Conservation (phyloP, 2,888 invertebrate genomes). For the Corythucha ciliata region DNA sequence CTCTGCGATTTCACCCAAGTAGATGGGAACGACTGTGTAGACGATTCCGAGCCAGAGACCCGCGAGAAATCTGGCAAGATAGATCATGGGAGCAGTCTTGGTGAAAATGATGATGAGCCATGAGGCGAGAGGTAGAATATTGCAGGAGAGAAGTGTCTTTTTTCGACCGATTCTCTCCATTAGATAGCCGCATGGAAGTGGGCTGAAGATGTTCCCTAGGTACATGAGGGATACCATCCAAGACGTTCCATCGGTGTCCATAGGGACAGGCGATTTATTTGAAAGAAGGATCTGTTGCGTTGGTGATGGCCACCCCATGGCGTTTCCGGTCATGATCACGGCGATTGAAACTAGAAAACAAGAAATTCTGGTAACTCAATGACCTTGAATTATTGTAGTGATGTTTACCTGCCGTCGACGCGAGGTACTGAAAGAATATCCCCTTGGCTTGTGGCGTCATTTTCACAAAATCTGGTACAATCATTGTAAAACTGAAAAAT, state of each 20-base stretch:
- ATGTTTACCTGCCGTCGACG: constrained; percentile 28
- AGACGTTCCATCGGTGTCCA: constrained; percentile 30
- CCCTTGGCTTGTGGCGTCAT: constrained; percentile 20
- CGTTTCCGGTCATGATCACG: constrained; percentile 29
- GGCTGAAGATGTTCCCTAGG: constrained; percentile 33
- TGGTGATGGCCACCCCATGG: constrained; percentile 33
- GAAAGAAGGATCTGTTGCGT: constrained; percentile 26
- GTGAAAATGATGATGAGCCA: constrained; percentile 33
- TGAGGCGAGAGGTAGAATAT: constrained; percentile 30
- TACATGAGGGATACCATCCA: constrained; percentile 35
- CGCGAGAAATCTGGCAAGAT: constrained; percentile 33
- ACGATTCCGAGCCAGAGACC: constrained; percentile 34
- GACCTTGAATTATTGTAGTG: too few species aligned
- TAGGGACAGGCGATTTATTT: constrained; percentile 26
- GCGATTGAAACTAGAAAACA: constrained; percentile 30
- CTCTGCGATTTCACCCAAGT: constrained; percentile 36
- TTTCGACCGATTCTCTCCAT: constrained; percentile 33
- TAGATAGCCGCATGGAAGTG: constrained; percentile 33
- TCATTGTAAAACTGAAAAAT: too few species aligned
- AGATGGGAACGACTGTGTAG: constrained; percentile 34
- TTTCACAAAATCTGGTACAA: too few species aligned
- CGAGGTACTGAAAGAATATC: constrained; percentile 29
- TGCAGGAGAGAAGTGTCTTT: constrained; percentile 27
- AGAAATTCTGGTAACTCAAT: too few species aligned
- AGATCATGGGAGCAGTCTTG: constrained; percentile 26